Conservation (phyloP, 1,140 invertebrate genomes). For the Drosophila oshimai region DNA sequence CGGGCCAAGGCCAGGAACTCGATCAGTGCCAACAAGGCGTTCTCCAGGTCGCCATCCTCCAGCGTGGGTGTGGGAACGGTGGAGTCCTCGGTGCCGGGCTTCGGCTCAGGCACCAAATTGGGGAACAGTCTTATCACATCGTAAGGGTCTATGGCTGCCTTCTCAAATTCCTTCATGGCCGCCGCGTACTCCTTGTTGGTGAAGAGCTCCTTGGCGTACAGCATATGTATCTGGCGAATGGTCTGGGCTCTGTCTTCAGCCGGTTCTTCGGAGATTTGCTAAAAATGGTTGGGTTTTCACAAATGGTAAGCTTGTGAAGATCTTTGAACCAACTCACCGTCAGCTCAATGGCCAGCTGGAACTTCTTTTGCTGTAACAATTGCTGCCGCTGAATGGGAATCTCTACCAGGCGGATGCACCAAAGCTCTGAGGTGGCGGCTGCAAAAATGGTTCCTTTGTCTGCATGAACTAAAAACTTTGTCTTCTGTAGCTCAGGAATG, state of each 20-base stretch:
- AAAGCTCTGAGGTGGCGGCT: slow-evolving; percentile 93
- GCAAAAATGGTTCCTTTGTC: slow-evolving; percentile 92
- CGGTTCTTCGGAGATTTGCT: slow-evolving; percentile 93
- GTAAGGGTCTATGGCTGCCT: slow-evolving; percentile 94
- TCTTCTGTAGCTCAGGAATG: slow-evolving; percentile 88
- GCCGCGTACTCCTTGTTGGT: slow-evolving; percentile 93
- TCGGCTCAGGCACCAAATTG: slow-evolving; percentile 87
- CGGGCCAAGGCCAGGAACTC: slow-evolving; percentile 93
- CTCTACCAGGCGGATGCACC: slow-evolving; percentile 91
- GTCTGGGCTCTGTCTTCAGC: slow-evolving; percentile 91
- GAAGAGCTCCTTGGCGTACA: slow-evolving; percentile 96
- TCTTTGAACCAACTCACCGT: slow-evolving; percentile 86
- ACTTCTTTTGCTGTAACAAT: slow-evolving; percentile 93
- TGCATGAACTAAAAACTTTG: slow-evolving; percentile 86
- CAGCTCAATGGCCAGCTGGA: slow-evolving; percentile 95
- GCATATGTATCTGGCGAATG: slow-evolving; percentile 93
- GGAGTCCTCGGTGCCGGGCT: slow-evolving; percentile 83
- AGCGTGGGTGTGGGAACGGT: slow-evolving; percentile 85
- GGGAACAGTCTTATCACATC: slow-evolving; percentile 97
- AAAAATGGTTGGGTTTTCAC: background rate
- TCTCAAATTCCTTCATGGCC: slow-evolving; percentile 95
- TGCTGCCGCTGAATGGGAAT: slow-evolving; percentile 91
- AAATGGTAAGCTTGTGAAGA: background rate
- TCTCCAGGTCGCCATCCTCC: slow-evolving; percentile 93
- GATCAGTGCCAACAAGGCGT: slow-evolving; percentile 93